These are phyloP conservation scores for Leucania comma DNA, from an alignment of 2,888 invertebrate species.

Conservation along the genomic window DNA sequence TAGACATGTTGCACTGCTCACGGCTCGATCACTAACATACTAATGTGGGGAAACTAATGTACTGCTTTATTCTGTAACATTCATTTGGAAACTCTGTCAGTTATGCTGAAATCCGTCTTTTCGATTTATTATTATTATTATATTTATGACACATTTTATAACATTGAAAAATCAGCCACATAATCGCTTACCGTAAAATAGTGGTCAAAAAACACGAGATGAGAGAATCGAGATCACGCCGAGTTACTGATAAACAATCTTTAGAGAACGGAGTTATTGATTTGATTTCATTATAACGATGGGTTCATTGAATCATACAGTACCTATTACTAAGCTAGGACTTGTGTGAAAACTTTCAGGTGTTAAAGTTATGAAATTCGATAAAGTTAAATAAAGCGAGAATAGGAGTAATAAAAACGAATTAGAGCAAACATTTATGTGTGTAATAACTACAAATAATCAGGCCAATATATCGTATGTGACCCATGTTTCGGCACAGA, in stretches of 20 bases:
- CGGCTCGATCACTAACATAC: slow-evolving; percentile 41
- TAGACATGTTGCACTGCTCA: slow-evolving; percentile 37
- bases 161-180: slow-evolving; percentile 1
- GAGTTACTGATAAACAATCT: slow-evolving; percentile 21
- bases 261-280: slow-evolving; percentile 30
- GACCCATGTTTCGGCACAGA: slow-evolving; percentile 54
- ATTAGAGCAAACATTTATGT: slow-evolving; percentile 26
- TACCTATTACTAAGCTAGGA: slow-evolving; percentile 8
- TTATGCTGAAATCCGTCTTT: neutral
- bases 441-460: slow-evolving; percentile 55
- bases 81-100: slow-evolving; percentile 2
- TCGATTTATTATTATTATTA: neutral
- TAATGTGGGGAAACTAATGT: slow-evolving; percentile 30
- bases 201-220: slow-evolving; percentile 12
- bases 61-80: slow-evolving; percentile 20
- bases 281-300: slow-evolving; percentile 20
- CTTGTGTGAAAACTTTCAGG: slow-evolving; percentile 12
- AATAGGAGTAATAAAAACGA: slow-evolving; percentile 22
- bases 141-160: neutral
- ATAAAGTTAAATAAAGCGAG: slow-evolving; percentile 16
- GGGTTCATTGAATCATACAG: slow-evolving; percentile 24
- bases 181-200: no score
- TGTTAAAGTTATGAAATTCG: slow-evolving; percentile 7
- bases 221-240: slow-evolving; percentile 1
- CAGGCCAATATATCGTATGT: slow-evolving; percentile 55